Conservation (phyloP, 64 coral and sea anemone genomes). For the Montipora sp. region DNA sequence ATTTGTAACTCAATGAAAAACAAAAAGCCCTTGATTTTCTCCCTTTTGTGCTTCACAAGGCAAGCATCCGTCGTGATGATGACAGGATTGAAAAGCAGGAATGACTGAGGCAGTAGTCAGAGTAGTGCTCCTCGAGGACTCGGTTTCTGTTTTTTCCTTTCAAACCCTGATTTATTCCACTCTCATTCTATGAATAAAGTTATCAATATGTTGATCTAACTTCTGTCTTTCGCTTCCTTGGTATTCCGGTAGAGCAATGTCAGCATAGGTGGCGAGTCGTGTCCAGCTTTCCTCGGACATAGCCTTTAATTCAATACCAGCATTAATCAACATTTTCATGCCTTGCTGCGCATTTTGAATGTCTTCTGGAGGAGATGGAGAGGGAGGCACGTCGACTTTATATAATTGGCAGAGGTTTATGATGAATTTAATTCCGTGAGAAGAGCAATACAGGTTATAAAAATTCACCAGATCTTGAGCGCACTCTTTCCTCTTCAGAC, state of each 20-base stretch:
- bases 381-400: background rate
- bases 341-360: background rate
- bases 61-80: too few relatives aligned
- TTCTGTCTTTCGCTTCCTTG: constrained; percentile 3
- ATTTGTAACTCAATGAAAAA: too few relatives aligned
- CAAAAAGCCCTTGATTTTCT: too few relatives aligned
- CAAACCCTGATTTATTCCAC: background rate
- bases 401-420: constrained; percentile 35
- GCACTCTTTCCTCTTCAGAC: background rate
- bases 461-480: constrained; percentile 18
- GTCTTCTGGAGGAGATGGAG: background rate
- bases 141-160: too few relatives aligned
- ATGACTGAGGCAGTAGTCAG: too few relatives aligned
- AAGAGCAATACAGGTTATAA: background rate
- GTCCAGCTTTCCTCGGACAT: constrained; percentile 24
- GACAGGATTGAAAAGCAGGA: too few relatives aligned
- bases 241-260: background rate
- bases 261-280: background rate
- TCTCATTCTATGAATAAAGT: background rate
- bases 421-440: background rate
- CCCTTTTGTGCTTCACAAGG: too few relatives aligned
- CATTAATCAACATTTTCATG: background rate
- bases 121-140: too few relatives aligned
- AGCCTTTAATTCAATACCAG: constrained; percentile 33
- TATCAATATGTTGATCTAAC: constrained; percentile 20